Evolutionary conservation across 2,888 invertebrate genomes (phyloP).

Genomic region (Entomobrya proxima): DNA sequence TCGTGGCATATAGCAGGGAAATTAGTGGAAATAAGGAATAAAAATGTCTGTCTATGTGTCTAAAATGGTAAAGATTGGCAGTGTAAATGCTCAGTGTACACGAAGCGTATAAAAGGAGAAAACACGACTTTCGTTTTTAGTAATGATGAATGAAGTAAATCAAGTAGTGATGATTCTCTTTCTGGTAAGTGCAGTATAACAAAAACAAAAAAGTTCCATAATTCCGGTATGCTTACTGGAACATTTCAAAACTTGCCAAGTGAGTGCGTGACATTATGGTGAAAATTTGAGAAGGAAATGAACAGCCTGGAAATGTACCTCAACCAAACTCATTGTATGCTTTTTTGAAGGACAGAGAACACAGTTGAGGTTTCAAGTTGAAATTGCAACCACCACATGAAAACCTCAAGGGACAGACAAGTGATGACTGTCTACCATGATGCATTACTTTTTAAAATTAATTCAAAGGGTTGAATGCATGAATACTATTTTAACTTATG

Average conservation of each 20-base stretch:
- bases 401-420: not conserved
- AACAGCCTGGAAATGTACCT: not conserved
- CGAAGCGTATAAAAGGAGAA: not conserved
- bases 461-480: too few relatives aligned
- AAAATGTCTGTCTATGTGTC: not conserved
- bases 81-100: not conserved
- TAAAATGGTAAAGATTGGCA: slow-evolving; percentile 1
- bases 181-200: not conserved
- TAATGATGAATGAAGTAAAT: slow-evolving; percentile 20
- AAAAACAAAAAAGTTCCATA: too few relatives aligned
- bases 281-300: not conserved
- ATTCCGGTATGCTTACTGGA: too few relatives aligned
- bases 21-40: slow-evolving; percentile 7
- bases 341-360: slow-evolving; percentile 8
- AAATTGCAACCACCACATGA: not conserved
- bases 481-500: too few relatives aligned
- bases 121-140: slow-evolving; percentile 25
- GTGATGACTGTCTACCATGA: not conserved
- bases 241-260: not conserved
- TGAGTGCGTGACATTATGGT: slow-evolving; percentile 52
- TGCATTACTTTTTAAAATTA: not conserved
- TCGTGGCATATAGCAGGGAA: not conserved
- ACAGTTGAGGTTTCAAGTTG: not conserved
- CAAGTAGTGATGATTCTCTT: not conserved
- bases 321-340: not conserved